Evolutionary conservation across 1,140 invertebrate genomes (phyloP), one percentile per base, ranked within the genome.

Genomic region (Pseudomyrmex concolor): DNA sequence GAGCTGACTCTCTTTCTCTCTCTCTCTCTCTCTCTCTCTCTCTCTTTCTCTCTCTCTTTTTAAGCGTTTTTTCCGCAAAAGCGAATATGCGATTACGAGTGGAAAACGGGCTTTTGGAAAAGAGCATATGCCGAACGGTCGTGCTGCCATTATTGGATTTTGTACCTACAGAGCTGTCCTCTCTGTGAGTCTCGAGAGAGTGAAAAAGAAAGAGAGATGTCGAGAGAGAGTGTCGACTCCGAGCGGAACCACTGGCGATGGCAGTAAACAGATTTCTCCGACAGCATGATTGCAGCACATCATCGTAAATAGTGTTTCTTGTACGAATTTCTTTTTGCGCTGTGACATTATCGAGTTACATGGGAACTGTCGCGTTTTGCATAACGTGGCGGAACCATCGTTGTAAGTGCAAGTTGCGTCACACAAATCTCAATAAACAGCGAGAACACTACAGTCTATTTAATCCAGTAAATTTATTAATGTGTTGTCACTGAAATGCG

Each of bases 311-410:
- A 66, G 34, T 63, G 48, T 77, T 77, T 54, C 73, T 77, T 77
- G 48, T 50, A 67, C 62, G 62, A 67, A 77, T 66, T 77, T 77
- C 62, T 77, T 77, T 77, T 77, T 25, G 73, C 67, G 73, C 67
- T 67, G 50, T 67, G 25, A 54, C 73, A 77, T 77, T 77, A 77
- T 77, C 62, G 60, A 77, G 62, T 77, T 77, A 77, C 62, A 17
- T 9, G 34, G 48, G 43, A 34, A 34, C 22, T 55, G 48, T 60
- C 71, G 25, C 17, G 25, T 77, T 67, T 77, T 67, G 73, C 73
- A 66, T 77, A 66, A 74, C 59, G 19, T 19, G 57, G 5, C 15
- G 10, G 43, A 25, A 54, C 25, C 25, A 59, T 76, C 60, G 34
- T 34, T 34, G 62, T 43, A n/a, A 67, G 48, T n/a, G 34, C n/a